Conservation (phyloP, 2,113 vertebrate species). For the Pachyramphus minor region DNA sequence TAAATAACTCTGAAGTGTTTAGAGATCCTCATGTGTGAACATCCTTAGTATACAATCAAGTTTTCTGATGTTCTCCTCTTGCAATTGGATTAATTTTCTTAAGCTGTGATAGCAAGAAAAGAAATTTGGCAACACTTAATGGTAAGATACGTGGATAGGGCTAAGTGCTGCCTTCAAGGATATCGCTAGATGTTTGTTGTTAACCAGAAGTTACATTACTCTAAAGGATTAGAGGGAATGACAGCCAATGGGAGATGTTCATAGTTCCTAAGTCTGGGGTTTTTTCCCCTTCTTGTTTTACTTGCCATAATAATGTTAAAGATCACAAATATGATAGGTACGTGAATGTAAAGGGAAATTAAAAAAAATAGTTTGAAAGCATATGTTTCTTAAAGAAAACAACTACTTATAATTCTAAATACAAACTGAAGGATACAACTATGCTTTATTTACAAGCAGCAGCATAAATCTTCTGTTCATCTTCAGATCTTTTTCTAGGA, state of each 20-base stretch:
- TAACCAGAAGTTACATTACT: neutral
- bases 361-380: neutral
- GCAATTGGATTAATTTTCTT: neutral
- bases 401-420: neutral
- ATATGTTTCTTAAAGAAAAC: neutral
- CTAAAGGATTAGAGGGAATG: neutral
- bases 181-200: neutral
- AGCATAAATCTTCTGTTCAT: neutral
- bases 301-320: neutral
- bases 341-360: neutral
- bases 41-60: neutral
- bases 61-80: neutral
- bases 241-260: neutral
- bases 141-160: neutral
- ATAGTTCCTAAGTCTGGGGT: neutral
- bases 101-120: neutral
- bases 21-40: neutral
- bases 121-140: neutral
- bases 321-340: neutral
- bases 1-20: neutral
- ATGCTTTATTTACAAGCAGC: neutral
- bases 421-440: neutral
- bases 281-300: neutral
- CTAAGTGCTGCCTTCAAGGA: neutral
- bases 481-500: neutral